phyloP scores from a whole-genome alignment of 2,113 vertebrate genomes.

The Pontoporia blainvillei region DNA sequence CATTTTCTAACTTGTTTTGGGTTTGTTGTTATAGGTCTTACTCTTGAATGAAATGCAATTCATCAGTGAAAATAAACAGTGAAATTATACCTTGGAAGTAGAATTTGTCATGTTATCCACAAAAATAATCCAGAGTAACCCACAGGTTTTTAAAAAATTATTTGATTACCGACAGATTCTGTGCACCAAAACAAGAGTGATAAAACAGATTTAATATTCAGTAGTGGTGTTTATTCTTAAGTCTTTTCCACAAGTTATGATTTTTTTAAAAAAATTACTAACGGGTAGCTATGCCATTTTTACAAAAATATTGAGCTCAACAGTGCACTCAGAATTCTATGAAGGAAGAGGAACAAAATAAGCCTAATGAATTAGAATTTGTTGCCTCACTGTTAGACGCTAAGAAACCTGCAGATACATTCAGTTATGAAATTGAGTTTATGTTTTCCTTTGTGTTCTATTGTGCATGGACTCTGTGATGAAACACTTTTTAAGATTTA shows the following conservation, averaged over 20 bases:
- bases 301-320: background rate
- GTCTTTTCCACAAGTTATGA: background rate
- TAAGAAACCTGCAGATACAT: background rate
- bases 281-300: background rate
- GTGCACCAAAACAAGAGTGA: background rate
- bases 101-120: background rate
- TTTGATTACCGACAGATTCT: background rate
- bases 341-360: background rate
- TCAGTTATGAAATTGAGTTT: background rate
- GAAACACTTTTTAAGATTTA: background rate
- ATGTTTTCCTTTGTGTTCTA: slow-evolving; percentile 18
- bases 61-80: slow-evolving; percentile 26
- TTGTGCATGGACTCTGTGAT: background rate
- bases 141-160: background rate
- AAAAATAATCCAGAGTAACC: background rate
- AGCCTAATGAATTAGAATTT: background rate
- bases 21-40: no score
- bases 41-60: slow-evolving; percentile 52
- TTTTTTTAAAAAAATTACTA: background rate
- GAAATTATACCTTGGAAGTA: slow-evolving; percentile 14
- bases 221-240: background rate
- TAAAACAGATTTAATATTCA: background rate
- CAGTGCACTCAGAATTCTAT: background rate
- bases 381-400: background rate
- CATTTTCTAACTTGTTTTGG: no score